Base-by-base conservation (phyloP, 2,888 invertebrate genomes). In the Schizotus pectinicornis region DNA sequence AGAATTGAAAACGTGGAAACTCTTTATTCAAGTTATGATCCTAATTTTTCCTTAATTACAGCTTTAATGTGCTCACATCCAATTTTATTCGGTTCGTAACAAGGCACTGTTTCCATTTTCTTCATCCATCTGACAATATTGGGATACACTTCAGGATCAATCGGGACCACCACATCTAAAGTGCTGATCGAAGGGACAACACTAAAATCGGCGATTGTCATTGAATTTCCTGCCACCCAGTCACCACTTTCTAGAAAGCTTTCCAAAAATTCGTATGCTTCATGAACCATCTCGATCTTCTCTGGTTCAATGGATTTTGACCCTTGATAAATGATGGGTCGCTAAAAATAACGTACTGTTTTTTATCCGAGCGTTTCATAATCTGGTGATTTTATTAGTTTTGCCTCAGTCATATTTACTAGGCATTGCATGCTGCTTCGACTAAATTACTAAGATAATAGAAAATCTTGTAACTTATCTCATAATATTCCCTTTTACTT, bases 181-280 rank as follows among this genome's bases (percentile, higher is more conserved):
- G 83, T 81, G 11, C 80, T 81, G 7, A 84, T 69, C 2, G 84
- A 82, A 1, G 81, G 63, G 31, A 71, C 62, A 11, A 69, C 61
- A 56, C 72, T 70, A 31, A 75, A 55, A 59, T 77, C 77, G n/a
- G 75, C 74, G 36, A 77, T 68, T 0, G 75, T 72, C 12, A 76
- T 37, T 7, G 77, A 69, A 42, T 84, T 77, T 0, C 81, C 83
- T n/a, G 84, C 83, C 46, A 84, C 74, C 74, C 81, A 86, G 33
- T 81, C 77, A 1, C 79, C 76, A 7, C 76, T 77, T 5, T 74
- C 74, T 0, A 86, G 77, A 61, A 82, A 84, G 6, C 68, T 72
- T 61, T 86, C 84, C 35, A 84, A 53, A 51, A 81, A 79, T 1
- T 67, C 76, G 43, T 84, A 81, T 0, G 78, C 79, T 63, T 84